Evolutionary conservation across 1,140 invertebrate genomes (phyloP).

Genomic region (Heliconius eleuchia): DNA sequence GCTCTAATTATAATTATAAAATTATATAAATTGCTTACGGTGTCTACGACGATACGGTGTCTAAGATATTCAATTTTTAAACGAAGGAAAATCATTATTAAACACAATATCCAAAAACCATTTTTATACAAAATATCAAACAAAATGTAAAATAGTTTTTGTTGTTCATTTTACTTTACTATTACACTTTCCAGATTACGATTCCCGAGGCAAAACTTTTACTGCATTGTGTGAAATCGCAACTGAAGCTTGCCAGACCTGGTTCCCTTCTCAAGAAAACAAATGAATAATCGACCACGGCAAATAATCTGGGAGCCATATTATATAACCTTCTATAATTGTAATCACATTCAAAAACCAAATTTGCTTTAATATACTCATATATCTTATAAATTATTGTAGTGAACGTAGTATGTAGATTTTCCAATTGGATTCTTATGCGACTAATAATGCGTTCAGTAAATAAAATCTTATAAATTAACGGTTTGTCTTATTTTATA

Average conservation of each 20-base stretch:
- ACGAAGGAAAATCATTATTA: no score
- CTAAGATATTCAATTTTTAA: no score
- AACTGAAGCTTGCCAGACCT: constrained; percentile 89
- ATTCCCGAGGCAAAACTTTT: constrained; percentile 85
- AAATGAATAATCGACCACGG: constrained; percentile 46
- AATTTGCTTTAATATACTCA: constrained; percentile 2
- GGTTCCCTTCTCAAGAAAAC: constrained; percentile 84
- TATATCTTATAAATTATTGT: neutral
- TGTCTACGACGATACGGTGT: no score
- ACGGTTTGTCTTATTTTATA: neutral
- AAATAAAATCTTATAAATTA: constrained; percentile 10
- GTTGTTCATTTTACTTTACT: neutral
- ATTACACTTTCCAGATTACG: constrained; percentile 84
- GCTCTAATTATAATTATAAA: no score
- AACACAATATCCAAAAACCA: no score
- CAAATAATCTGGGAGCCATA: neutral
- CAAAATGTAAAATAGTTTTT: no score
- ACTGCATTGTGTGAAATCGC: constrained; percentile 90
- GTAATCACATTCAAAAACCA: neutral
- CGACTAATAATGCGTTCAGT: neutral
- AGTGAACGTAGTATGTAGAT: constrained; percentile 14
- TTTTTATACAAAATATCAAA: no score
- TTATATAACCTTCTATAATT: neutral
- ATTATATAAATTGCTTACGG: no score
- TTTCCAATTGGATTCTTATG: constrained; percentile 19